These are phyloP conservation scores for Tachuris rubrigastra DNA, from an alignment of 2,113 vertebrate genomes.

Conservation along the genomic window DNA sequence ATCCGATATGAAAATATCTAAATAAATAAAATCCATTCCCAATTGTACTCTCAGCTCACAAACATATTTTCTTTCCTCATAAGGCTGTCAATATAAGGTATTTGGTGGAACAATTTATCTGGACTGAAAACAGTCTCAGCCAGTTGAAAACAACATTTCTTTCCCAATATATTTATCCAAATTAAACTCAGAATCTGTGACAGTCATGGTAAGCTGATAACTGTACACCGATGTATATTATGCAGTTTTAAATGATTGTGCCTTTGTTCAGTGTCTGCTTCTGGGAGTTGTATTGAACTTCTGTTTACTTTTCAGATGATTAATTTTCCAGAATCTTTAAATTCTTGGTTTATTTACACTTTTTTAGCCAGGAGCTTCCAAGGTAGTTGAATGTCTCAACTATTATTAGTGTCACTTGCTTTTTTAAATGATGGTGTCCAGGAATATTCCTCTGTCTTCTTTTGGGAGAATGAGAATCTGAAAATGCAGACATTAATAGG, in stretches of 20 bases:
- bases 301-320: neutral
- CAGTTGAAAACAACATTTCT: slow-evolving; percentile 37
- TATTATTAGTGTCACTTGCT: neutral
- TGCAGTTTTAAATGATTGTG: neutral
- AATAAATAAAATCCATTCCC: slow-evolving; percentile 37
- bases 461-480: neutral
- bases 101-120: slow-evolving; percentile 45
- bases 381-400: neutral
- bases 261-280: neutral
- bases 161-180: slow-evolving; percentile 47
- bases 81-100: slow-evolving; percentile 39
- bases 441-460: neutral
- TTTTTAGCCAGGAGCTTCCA: neutral
- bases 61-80: slow-evolving; percentile 21
- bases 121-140: slow-evolving; percentile 33
- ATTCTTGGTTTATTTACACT: neutral
- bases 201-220: slow-evolving; percentile 20
- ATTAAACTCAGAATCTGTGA: slow-evolving; percentile 31
- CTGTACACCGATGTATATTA: neutral
- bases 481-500: neutral
- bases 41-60: neutral
- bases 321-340: neutral
- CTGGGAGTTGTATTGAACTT: neutral
- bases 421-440: neutral
- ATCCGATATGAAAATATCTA: slow-evolving; percentile 5